Evolutionary conservation across 1,140 invertebrate genomes (phyloP).

Genomic region (Drosophila guanche): DNA sequence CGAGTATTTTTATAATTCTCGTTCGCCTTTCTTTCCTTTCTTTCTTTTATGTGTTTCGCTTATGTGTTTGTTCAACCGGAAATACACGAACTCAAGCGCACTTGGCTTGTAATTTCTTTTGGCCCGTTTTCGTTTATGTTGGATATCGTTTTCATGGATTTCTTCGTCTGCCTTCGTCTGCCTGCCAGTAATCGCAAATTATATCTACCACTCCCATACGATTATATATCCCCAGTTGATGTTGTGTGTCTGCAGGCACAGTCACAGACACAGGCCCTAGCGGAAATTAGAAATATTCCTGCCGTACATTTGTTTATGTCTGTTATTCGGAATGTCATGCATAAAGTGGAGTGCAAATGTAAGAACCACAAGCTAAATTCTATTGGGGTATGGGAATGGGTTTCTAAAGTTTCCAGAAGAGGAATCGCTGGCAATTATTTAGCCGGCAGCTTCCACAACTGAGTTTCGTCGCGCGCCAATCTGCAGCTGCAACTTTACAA

Average conservation of each 20-base stretch:
- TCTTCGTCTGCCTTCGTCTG: slow-evolving; percentile 57
- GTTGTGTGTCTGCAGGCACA: slow-evolving; percentile 61
- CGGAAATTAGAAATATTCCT: slow-evolving; percentile 80
- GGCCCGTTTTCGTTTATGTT: slow-evolving; percentile 27
- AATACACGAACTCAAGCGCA: slow-evolving; percentile 81
- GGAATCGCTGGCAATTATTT: slow-evolving; percentile 62
- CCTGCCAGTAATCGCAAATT: slow-evolving; percentile 75
- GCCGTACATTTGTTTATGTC: slow-evolving; percentile 57
- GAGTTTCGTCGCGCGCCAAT: slow-evolving; percentile 41
- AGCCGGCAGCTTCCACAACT: slow-evolving; percentile 60
- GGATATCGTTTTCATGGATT: slow-evolving; percentile 53
- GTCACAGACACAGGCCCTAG: slow-evolving; percentile 5
- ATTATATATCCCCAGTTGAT: slow-evolving; percentile 10
- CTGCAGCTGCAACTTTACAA: slow-evolving; percentile 50
- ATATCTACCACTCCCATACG: slow-evolving; percentile 46
- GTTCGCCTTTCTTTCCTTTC: slow-evolving; percentile 73
- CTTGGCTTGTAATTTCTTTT: slow-evolving; percentile 68
- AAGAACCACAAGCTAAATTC: not conserved
- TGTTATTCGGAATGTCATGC: slow-evolving; percentile 46
- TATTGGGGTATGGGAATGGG: slow-evolving; percentile 19
- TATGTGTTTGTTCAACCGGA: slow-evolving; percentile 83
- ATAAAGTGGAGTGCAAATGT: not conserved
- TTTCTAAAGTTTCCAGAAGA: slow-evolving; percentile 52
- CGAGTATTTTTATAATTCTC: slow-evolving; percentile 45
- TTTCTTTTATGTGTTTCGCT: slow-evolving; percentile 67